Base-by-base conservation (phyloP, 2,888 invertebrate genomes). In the Nomada ruficornis region DNA sequence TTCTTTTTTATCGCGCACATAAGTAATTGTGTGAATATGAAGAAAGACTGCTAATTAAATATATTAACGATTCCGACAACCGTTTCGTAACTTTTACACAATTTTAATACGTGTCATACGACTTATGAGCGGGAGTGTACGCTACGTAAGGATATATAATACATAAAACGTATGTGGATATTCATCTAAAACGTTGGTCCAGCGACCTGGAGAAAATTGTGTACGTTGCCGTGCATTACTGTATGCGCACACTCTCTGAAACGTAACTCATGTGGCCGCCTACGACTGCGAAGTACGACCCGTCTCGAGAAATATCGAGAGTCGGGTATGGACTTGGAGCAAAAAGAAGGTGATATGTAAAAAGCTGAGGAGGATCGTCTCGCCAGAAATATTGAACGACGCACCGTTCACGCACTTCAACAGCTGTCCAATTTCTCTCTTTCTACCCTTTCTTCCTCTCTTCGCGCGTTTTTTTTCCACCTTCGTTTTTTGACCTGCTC, bases 381-480 rank as follows among this genome's bases (percentile, higher is more conserved):
- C 79, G 82, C 67, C 78, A 83, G 86, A 85, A 85, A 74, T 85
- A 86, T 86, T 78, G 86, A 82, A 78, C 80, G 80, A 86, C 86
- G 80, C 79, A 82, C 52, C 74, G 75, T 69, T 67, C 20, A 83
- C 86, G 84, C 83, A 75, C 76, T 84, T 86, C 76, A 52, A 57
- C 80, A 59, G 63, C 85, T 60, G 76, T 47, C 68, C 59, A 65
- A 67, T 68, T 67, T 77, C 65, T 85, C 59, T 82, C 26, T 71
- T 71, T 75, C 44, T 47, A 60, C 68, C 44, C 36, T 44, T 62
- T 57, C 15, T 23, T 60, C 55, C 59, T n/a, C 18, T 23, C 29
- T 60, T 15, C 26, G 11, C 20, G 36, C 44, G 26, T 36, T 10
- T 47, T 42, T 54, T n/a, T 63, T 36, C 11, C 59, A 9, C 5